phyloP scores from a whole-genome alignment of 2,113 vertebrate species.

The Artemisiospiza belli region DNA sequence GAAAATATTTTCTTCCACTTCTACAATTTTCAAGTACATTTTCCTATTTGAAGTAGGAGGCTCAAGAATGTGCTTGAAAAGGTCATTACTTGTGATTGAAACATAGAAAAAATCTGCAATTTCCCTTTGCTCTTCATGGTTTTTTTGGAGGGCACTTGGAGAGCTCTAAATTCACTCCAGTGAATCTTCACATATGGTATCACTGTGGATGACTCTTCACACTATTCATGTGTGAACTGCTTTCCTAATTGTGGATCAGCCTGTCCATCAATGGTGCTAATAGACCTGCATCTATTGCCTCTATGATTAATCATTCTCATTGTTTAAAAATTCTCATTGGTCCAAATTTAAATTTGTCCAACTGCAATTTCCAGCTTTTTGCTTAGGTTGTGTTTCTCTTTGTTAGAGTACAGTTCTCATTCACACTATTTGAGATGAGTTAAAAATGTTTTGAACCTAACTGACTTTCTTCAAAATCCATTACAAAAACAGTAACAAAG shows the following conservation, averaged over 20 bases:
- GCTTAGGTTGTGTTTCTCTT: not conserved
- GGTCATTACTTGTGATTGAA: not conserved
- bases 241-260: not conserved
- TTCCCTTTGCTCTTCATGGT: not conserved
- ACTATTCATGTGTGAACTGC: not conserved
- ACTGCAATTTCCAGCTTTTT: not conserved
- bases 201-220: not conserved
- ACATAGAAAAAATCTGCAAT: not conserved
- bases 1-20: not conserved
- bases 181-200: not conserved
- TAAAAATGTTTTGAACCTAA: not conserved
- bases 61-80: not conserved
- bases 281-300: not conserved
- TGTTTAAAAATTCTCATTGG: not conserved
- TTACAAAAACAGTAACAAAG: not conserved
- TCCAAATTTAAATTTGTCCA: not conserved
- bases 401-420: not conserved
- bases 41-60: not conserved
- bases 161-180: not conserved
- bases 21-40: not conserved
- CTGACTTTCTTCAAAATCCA: not conserved
- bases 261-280: not conserved
- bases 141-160: not conserved
- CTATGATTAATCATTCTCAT: not conserved
- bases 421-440: fast-evolving